A percentile compares a stretch with the other conserved stretches of the same genome.
Conservation (phyloP, 2,797 vertebrate genomes). For the Amphiprion clarkii region DNA sequence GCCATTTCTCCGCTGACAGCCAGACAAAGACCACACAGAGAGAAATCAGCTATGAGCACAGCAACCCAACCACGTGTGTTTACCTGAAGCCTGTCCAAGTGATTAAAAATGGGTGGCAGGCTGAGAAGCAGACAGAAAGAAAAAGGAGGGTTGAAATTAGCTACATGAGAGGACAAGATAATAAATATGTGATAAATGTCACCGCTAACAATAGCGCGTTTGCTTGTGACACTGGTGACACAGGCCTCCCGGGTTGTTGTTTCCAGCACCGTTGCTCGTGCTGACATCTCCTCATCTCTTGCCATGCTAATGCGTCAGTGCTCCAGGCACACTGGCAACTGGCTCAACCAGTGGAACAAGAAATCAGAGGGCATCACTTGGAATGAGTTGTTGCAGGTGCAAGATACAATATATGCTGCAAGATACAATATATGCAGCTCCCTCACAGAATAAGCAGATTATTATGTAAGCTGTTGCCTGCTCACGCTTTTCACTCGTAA, state of each 20-base stretch:
- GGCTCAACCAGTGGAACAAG: conserved; percentile 42
- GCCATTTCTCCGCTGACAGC: conserved; percentile 88
- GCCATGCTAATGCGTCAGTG: conserved; percentile 61
- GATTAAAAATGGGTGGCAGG: conserved; percentile 41
- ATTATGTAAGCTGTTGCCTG: conserved; percentile 65
- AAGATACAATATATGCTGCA: conserved; percentile 40
- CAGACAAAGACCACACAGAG: conserved; percentile 37
- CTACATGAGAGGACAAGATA: conserved; percentile 47
- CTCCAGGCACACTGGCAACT: conserved; percentile 50
- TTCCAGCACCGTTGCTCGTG: conserved; percentile 27
- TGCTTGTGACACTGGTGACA: conserved; percentile 24
- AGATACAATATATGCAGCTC: conserved; percentile 36
- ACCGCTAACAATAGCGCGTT: conserved; percentile 41
- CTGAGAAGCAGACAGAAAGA: conserved; percentile 52
- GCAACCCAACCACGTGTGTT: conserved; percentile 10
- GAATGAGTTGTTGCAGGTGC: conserved; percentile 60
- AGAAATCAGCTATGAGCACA: conserved; percentile 30
- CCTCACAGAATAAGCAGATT: conserved; percentile 53
- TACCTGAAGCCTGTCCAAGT: conserved; percentile 46
- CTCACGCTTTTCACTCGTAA: conserved; percentile 46
- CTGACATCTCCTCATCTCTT: conserved; percentile 62
- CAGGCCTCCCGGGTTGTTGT: conserved; percentile 47
- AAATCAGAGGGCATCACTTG: conserved; percentile 40
- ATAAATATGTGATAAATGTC: conserved; percentile 64
- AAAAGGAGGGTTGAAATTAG: conserved; percentile 53